These are phyloP conservation scores for Limnephilus auricula DNA, from an alignment of 2,888 invertebrate genomes.

Conservation along the genomic window DNA sequence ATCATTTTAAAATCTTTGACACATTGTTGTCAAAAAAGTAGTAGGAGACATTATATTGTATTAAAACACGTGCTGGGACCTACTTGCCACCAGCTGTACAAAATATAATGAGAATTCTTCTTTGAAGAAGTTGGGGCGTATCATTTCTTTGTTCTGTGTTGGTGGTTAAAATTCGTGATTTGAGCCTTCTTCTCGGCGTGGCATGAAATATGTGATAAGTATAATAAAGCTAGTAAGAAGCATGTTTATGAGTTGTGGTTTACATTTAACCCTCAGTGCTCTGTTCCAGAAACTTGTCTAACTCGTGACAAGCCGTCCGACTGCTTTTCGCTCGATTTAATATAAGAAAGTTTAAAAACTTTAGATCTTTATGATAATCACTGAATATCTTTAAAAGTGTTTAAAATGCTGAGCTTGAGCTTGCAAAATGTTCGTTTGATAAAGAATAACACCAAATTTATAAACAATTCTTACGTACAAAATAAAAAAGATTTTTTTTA, in stretches of 20 bases:
- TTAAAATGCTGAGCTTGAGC: not conserved
- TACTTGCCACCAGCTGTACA: not conserved
- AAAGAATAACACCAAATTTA: not conserved
- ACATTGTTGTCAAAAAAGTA: too few relatives aligned
- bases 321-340: not conserved
- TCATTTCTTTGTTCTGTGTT: not conserved
- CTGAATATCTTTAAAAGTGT: not conserved
- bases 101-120: not conserved
- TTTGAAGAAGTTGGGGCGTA: not conserved
- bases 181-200: not conserved
- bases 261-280: constrained; percentile 32
- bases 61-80: not conserved
- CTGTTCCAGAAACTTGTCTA: not conserved
- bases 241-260: constrained; percentile 38
- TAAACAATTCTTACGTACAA: not conserved
- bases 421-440: not conserved
- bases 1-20: too few relatives aligned
- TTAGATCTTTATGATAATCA: not conserved
- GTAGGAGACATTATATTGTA: too few relatives aligned
- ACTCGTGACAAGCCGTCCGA: constrained; percentile 2
- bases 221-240: constrained; percentile 28
- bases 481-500: too few relatives aligned
- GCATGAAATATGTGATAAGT: constrained; percentile 41
- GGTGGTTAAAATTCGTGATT: not conserved
- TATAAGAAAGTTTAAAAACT: not conserved